Conservation (phyloP, 2,888 invertebrate species). For the Nemapogon koenigi region DNA sequence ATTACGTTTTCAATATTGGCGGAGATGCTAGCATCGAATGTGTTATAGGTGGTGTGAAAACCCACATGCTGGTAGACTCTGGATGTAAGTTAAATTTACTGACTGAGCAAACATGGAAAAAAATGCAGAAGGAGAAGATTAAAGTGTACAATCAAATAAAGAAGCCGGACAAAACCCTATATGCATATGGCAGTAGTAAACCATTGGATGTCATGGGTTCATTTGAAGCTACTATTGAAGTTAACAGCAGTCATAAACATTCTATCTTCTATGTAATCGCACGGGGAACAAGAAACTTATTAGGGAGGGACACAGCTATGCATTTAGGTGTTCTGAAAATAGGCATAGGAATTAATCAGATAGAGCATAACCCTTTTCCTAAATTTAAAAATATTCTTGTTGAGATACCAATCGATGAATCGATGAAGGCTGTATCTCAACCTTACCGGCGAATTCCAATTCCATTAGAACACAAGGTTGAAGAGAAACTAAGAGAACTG, state of each 20-base stretch:
- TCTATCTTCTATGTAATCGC: constrained; percentile 16
- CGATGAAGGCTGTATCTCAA: constrained; percentile 12
- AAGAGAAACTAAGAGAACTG: constrained; percentile 18
- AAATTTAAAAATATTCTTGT: constrained; percentile 8
- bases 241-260: not conserved
- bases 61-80: constrained; percentile 19
- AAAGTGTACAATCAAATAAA: constrained; percentile 4
- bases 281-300: constrained; percentile 16
- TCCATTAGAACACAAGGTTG: constrained; percentile 14
- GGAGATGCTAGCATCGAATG: constrained; percentile 17
- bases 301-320: constrained; percentile 17
- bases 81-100: constrained; percentile 18
- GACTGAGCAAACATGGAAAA: constrained; percentile 10
- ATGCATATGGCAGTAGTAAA: constrained; percentile 12
- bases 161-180: constrained; percentile 4
- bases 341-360: constrained; percentile 4
- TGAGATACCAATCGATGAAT: constrained; percentile 14
- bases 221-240: constrained; percentile 6
- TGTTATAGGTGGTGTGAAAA: constrained; percentile 18
- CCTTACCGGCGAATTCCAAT: constrained; percentile 13
- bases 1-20: constrained; percentile 15
- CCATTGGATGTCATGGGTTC: constrained; percentile 9
- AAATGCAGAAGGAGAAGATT: not conserved
- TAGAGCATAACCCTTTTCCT: not conserved
- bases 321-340: constrained; percentile 6